Evolutionary conservation across 2,888 invertebrate species (phyloP), one percentile per base, ranked within the genome.

Genomic region (Eilema sororculum): DNA sequence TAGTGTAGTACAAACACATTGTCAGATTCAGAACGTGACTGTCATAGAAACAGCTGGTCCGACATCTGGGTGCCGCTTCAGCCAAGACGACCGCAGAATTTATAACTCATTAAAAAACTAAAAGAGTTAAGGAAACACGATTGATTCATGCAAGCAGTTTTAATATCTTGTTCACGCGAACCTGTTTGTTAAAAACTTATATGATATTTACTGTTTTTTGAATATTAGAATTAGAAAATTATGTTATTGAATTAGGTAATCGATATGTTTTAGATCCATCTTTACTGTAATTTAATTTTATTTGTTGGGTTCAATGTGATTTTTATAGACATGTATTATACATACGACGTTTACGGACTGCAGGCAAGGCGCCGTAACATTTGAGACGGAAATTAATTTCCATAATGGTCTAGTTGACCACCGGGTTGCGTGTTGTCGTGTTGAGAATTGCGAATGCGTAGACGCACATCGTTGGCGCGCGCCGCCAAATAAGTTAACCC

Each of bases 11-110:
- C 88, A 88, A 92, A 89, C 91, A 91, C 87, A 89, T 88, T 86
- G 90, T 89, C 89, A 89, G 92, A 91, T 90, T 91, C 86, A 86
- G 86, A 82, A 94, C 94, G 94, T 94, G 94, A 93, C 93, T 90
- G 89, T 91, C 94, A 93, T 95, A 93, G 94, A 88, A 91, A 93
- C 94, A 94, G 93, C 93, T 93, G 94, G 86, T 72, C 75, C 77
- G 79, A 88, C 93, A 93, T 92, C 90, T 93, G 93, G 81, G 77
- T 76, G 72, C 69, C 68, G 80, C 69, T 78, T 80, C 78, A 78
- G 71, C 79, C 33, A 37, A 56, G 79, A 84, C 83, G 80, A 81
- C 79, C 73, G 46, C 62, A 74, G 81, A 77, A 71, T 80, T 83
- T 82, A 76, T 77, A 73, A 81, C 75, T 75, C 84, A 84, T 88